A percentile compares a stretch with the other conserved stretches of the same genome.
phyloP scores from a whole-genome alignment of 2,888 invertebrate genomes.

The Heteromurus nitidus region DNA sequence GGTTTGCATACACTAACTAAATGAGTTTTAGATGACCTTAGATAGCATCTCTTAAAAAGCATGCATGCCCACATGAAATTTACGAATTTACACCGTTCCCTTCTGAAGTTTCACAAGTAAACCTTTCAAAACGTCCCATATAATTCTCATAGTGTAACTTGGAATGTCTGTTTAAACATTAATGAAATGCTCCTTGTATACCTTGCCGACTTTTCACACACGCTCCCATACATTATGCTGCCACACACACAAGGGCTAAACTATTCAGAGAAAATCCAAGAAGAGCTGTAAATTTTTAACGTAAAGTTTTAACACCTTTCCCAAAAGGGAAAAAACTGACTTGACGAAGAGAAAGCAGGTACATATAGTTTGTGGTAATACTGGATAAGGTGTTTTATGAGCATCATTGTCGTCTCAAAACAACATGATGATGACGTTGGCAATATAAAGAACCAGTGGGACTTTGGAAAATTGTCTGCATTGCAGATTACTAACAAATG shows the following conservation, averaged over 20 bases:
- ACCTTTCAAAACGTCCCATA: neutral
- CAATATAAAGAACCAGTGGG: constrained; percentile 12
- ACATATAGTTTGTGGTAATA: neutral
- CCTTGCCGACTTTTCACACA: no score
- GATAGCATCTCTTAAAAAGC: neutral
- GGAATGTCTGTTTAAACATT: constrained; percentile 3
- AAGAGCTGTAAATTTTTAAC: neutral
- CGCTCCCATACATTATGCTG: no score
- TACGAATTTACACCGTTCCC: no score
- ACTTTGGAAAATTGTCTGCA: constrained; percentile 10
- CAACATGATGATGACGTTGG: no score
- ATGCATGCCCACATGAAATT: no score
- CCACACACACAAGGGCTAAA: neutral
- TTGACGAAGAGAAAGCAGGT: neutral
- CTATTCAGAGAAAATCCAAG: neutral
- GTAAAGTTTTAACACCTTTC: neutral
- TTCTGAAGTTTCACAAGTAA: neutral
- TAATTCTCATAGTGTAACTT: no score
- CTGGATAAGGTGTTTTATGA: neutral
- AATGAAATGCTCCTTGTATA: neutral
- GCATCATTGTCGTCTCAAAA: no score
- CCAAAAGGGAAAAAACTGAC: neutral
- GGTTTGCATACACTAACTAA: no score
- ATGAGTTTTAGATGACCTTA: neutral
- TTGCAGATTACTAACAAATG: constrained; percentile 10